A percentile compares a stretch with the other conserved stretches of the same genome.
phyloP scores from a whole-genome alignment of 2,797 vertebrate species.

The Syngnathus acus region DNA sequence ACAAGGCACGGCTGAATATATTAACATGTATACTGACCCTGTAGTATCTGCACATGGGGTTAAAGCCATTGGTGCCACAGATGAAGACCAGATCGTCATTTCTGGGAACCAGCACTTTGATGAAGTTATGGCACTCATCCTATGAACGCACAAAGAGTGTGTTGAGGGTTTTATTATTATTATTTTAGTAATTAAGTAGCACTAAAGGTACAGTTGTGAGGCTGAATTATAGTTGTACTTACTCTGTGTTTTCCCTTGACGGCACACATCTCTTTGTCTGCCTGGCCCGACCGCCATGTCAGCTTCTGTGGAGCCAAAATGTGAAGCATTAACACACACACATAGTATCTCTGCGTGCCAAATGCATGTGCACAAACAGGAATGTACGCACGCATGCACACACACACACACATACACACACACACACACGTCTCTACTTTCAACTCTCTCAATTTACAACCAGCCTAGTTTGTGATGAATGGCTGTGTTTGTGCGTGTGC shows the following conservation, averaged over 20 bases:
- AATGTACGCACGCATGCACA: constrained; percentile 7
- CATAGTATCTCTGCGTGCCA: not conserved
- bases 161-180: constrained; percentile 7
- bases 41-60: constrained; percentile 98
- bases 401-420: not conserved
- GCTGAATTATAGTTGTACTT: constrained; percentile 41
- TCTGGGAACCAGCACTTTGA: constrained; percentile 97
- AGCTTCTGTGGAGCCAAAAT: constrained; percentile 75
- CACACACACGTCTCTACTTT: constrained; percentile 23
- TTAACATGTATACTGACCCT: constrained; percentile 72
- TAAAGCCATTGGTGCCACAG: constrained; percentile 96
- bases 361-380: not conserved
- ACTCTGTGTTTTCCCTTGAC: constrained; percentile 98
- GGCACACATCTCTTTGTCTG: constrained; percentile 90
- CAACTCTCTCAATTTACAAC: constrained; percentile 52
- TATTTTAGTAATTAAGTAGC: not conserved
- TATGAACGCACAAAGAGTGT: constrained; percentile 44
- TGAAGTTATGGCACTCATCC: constrained; percentile 99
- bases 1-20: not conserved
- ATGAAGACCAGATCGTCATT: constrained; percentile 97
- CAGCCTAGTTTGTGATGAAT: constrained; percentile 51
- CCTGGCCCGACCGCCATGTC: constrained; percentile 92
- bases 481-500: constrained; percentile 24
- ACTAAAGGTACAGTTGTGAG: constrained; percentile 1
- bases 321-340: constrained; percentile 23